Evolutionary conservation across 2,797 vertebrate genomes (phyloP).

Genomic region (Manis crassicaudata): DNA sequence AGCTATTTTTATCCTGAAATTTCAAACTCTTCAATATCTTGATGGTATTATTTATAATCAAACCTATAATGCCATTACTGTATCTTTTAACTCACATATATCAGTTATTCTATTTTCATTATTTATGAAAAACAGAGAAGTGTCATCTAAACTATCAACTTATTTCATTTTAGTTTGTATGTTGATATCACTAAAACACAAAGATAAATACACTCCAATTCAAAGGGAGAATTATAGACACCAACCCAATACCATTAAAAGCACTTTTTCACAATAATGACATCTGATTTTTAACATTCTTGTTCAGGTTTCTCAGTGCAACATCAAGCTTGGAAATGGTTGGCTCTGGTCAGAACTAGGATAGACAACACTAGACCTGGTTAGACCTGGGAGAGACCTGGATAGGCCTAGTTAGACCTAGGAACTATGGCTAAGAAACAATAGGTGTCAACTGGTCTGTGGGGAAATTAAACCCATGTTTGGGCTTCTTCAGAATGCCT

Average conservation of each 20-base stretch:
- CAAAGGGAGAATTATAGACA: not conserved
- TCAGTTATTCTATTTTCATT: not conserved
- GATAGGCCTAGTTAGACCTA: not conserved
- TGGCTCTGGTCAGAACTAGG: not conserved
- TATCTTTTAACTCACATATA: not conserved
- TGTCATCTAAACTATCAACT: not conserved
- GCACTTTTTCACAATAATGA: not conserved
- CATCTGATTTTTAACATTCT: not conserved
- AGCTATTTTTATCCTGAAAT: conserved; percentile 12
- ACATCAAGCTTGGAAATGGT: not conserved
- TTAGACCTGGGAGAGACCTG: no score
- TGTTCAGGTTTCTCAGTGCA: not conserved
- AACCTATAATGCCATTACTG: not conserved
- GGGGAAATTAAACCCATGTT: not conserved
- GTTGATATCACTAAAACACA: not conserved
- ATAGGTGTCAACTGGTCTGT: not conserved
- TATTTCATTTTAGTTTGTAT: conserved; percentile 13
- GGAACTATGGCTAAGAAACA: not conserved
- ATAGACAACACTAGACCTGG: no score
- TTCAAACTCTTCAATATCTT: conserved; percentile 7
- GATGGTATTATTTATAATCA: conserved; percentile 33
- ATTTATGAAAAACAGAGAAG: not conserved
- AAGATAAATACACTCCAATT: not conserved
- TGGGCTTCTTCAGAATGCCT: not conserved
- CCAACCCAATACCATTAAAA: not conserved